Evolutionary conservation across 2,888 invertebrate genomes (phyloP).

Genomic region (Podotricha telesiphe): DNA sequence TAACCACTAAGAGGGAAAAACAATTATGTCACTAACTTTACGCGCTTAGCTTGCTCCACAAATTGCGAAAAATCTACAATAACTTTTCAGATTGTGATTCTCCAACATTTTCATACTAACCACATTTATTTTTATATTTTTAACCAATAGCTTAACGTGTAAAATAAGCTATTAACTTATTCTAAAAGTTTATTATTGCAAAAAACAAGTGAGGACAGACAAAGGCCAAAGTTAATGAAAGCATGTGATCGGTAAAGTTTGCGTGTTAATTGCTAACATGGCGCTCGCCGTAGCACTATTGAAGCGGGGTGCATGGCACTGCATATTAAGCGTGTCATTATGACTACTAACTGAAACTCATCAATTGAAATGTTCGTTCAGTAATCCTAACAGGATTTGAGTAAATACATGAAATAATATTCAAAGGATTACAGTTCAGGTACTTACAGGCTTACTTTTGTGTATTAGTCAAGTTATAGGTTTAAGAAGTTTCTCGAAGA

Average conservation of each 20-base stretch:
- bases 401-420: not conserved
- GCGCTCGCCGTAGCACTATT: conserved; percentile 59
- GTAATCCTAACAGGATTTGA: not conserved
- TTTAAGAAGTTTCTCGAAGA: no score
- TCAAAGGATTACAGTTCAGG: not conserved
- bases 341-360: conserved; percentile 30
- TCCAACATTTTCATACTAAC: no score
- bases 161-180: not conserved
- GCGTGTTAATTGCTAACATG: conserved; percentile 67
- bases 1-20: no score
- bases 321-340: conserved; percentile 49
- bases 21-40: no score
- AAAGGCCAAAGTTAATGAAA: conserved; percentile 54
- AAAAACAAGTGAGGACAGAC: conserved; percentile 20
- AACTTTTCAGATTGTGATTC: not conserved
- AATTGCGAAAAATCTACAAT: no score
- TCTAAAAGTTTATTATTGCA: not conserved
- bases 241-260: conserved; percentile 65
- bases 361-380: conserved; percentile 16
- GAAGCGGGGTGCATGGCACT: conserved; percentile 68
- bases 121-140: not conserved
- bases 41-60: no score
- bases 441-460: no score
- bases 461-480: no score
- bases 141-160: not conserved